phyloP scores from a whole-genome alignment of 2,888 invertebrate genomes.

The Trisateles emortualis region DNA sequence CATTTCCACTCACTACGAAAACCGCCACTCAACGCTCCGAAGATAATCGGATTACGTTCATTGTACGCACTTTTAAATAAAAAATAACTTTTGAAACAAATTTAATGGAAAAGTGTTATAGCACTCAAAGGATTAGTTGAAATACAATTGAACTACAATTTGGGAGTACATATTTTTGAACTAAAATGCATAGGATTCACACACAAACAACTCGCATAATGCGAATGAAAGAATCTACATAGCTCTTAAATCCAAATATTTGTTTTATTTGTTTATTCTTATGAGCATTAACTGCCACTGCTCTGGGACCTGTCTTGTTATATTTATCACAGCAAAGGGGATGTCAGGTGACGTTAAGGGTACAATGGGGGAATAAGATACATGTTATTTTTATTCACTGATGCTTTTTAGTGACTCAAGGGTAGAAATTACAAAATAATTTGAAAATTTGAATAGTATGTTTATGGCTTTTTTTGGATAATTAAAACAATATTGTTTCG shows the following conservation, averaged over 20 bases:
- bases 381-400: too few species aligned
- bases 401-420: too few species aligned
- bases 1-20: not conserved
- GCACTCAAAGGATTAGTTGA: not conserved
- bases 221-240: too few species aligned
- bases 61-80: slow-evolving; percentile 1
- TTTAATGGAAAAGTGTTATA: slow-evolving; percentile 2
- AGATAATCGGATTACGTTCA: slow-evolving; percentile 6
- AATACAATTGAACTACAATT: not conserved
- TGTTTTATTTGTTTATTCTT: slow-evolving; percentile 14
- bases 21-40: slow-evolving; percentile 2
- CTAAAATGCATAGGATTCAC: not conserved
- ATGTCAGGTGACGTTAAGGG: not conserved
- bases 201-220: too few species aligned
- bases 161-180: not conserved
- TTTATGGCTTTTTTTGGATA: too few species aligned
- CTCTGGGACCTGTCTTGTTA: slow-evolving; percentile 1
- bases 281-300: slow-evolving; percentile 8
- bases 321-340: slow-evolving; percentile 6
- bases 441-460: too few species aligned
- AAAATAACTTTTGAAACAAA: not conserved
- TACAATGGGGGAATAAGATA: not conserved
- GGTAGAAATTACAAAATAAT: too few species aligned
- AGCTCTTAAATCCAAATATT: too few species aligned
- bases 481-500: too few species aligned